Evolutionary conservation across 2,797 vertebrate genomes (phyloP), one percentile per base, ranked within the genome.

Genomic region (Atherinosoma microstoma): DNA sequence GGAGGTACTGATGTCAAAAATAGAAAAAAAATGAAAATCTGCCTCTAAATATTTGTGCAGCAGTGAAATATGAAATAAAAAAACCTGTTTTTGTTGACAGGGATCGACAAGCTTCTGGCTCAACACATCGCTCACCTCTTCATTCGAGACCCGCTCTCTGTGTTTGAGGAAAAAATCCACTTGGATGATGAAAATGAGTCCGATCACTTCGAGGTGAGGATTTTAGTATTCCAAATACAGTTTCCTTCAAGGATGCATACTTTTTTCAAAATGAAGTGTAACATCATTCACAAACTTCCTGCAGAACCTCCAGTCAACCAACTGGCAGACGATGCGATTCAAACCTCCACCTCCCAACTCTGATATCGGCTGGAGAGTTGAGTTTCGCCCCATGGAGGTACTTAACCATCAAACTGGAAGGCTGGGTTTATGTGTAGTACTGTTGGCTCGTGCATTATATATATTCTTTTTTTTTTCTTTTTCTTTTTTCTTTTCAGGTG

Each of bases 321-420:
- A 99, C 84, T 99, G 98, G 98, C 98, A 99, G 92, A 98, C 98
- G 0, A 99, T 99, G 98, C 96, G 98, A 87, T 99, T 99, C 86
- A 99, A 99, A 83, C 98, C 98, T 15, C 98, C 98, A 4, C 98
- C 98, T 84, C 98, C 98, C 6, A 99, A 99, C 93, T 99, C 98
- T 1, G 98, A 99, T 72, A 99, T 99, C 51, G 98, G 98, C 59
- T 99, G 98, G 98, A 96, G 98, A 91, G 98, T 99, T 4, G 98
- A 99, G 88, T 99, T 99, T 82, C 96, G 98, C 67, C 98, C 98
- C 58, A 98, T 99, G 98, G 98, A 99, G 97, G 98, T 99, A 94
- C 87, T 72, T 2, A 47, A 12, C 3, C 10, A 10, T 15, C 1
- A 2, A 35, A 30, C 1, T 30, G 49, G 7, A 34, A 32, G 40